Base-by-base conservation (phyloP, 1,140 invertebrate species). In the Streblospio benedicti region DNA sequence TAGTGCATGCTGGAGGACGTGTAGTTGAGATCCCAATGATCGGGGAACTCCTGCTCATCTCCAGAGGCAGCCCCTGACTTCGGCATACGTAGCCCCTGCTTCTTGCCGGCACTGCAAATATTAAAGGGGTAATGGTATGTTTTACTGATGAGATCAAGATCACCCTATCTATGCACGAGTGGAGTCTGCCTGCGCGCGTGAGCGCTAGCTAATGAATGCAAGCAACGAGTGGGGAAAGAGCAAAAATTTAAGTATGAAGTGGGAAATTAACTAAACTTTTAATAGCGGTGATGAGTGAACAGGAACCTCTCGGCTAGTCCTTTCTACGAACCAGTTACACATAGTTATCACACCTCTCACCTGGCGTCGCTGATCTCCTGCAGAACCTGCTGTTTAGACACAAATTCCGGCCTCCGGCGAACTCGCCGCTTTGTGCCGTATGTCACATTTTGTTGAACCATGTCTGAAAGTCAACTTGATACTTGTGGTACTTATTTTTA, bases 401-500 rank as follows among this genome's bases (percentile, higher is more conserved):
- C 30, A 52, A 52, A 52, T 18, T 28, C 12, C 20, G 50, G 50
- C 31, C 50, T 52, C 33, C 50, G 23, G 9, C 50, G 27, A 18
- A 52, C 18, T n/a, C 33, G 50, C 18, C 50, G 28, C 31, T 4
- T 4, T 52, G 25, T 52, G 27, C 50, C 4, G 20, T 25, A 30
- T 20, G n/a, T 28, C 18, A 6, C 20, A n/a, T 52, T 52, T 25
- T 31, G 20, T 31, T 52, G 25, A n/a, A 25, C 20, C 50, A 52
- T 52, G 27, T 52, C 33, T 31, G 30, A 31, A 52, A 52, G 50
- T 52, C 50, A 16, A n/a, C 30, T 9, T 30, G 20, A n/a, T 52
- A 52, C 23, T 52, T 25, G 25, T 52, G 50, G 33, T 30, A 9
- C n/a, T n/a, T 9, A 9, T 9, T 9, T 38, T 9, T 9, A 9